These are phyloP conservation scores for Tapera naevia DNA, from an alignment of 2,797 vertebrate genomes.

Conservation along the genomic window DNA sequence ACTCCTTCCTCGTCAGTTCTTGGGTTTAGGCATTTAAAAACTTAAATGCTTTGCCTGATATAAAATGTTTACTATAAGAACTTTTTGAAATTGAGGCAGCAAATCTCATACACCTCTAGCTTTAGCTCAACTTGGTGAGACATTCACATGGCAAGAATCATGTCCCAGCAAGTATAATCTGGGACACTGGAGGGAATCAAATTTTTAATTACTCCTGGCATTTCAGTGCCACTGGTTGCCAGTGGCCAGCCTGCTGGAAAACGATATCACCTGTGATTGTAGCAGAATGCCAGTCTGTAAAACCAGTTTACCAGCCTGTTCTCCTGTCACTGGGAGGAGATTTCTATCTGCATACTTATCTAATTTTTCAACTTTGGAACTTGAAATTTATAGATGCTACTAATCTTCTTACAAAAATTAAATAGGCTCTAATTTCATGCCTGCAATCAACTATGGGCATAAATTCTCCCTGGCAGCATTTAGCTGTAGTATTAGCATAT, in stretches of 20 bases:
- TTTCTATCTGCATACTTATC: not conserved
- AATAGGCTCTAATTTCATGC: not conserved
- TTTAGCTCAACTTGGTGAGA: not conserved
- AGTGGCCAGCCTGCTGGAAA: not conserved
- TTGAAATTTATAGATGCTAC: not conserved
- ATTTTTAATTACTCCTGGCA: slow-evolving; percentile 14
- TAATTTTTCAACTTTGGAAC: not conserved
- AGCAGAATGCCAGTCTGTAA: not conserved
- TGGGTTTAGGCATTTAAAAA: not conserved
- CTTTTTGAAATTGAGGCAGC: not conserved
- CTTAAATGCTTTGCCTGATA: not conserved
- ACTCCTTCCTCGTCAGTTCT: not conserved
- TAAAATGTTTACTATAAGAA: not conserved
- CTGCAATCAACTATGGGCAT: not conserved
- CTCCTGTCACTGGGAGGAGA: not conserved
- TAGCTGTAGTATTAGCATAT: not conserved
- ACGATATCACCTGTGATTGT: not conserved
- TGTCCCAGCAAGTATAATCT: not conserved
- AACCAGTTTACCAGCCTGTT: not conserved
- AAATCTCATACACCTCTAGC: not conserved
- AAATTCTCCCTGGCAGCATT: not conserved
- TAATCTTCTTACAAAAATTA: not conserved
- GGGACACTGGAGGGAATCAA: not conserved
- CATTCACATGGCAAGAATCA: not conserved
- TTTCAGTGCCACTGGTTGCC: not conserved